Conservation (phyloP, 2,797 vertebrate genomes). For the Sitta carolinensis region DNA sequence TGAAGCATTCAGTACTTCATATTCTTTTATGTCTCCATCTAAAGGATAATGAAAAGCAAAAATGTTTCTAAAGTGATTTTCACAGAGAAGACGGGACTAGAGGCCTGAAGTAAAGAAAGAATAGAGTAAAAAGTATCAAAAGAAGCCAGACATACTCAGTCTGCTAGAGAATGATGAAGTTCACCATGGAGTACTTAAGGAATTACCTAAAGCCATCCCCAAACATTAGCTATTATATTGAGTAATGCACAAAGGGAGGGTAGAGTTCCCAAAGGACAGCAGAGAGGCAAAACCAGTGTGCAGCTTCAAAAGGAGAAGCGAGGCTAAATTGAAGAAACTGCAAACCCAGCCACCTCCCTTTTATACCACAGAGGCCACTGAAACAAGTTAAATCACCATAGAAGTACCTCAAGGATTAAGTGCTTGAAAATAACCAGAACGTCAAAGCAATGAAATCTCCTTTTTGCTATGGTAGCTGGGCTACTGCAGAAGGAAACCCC, state of each 20-base stretch:
- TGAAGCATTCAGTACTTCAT: neutral
- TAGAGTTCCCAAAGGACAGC: neutral
- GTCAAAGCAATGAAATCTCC: neutral
- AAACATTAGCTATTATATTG: slow-evolving; percentile 20
- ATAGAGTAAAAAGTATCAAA: neutral
- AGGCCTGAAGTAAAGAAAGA: neutral
- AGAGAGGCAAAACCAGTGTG: neutral
- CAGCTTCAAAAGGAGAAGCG: neutral
- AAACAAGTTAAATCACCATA: neutral
- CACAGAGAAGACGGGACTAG: neutral
- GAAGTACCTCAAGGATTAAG: neutral
- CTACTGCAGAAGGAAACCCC: neutral
- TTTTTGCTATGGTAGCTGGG: neutral
- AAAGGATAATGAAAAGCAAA: slow-evolving; percentile 24
- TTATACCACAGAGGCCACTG: neutral
- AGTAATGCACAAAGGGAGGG: neutral
- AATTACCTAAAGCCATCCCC: slow-evolving; percentile 51
- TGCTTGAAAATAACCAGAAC: neutral
- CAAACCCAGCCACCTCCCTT: neutral
- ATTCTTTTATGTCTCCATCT: neutral
- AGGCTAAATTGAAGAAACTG: neutral
- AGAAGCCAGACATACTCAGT: neutral
- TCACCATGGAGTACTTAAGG: neutral
- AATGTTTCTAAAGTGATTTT: neutral
- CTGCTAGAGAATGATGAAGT: neutral